Evolutionary conservation across 2,888 invertebrate species (phyloP), one percentile per base, ranked within the genome.

Genomic region (Biston betularia): DNA sequence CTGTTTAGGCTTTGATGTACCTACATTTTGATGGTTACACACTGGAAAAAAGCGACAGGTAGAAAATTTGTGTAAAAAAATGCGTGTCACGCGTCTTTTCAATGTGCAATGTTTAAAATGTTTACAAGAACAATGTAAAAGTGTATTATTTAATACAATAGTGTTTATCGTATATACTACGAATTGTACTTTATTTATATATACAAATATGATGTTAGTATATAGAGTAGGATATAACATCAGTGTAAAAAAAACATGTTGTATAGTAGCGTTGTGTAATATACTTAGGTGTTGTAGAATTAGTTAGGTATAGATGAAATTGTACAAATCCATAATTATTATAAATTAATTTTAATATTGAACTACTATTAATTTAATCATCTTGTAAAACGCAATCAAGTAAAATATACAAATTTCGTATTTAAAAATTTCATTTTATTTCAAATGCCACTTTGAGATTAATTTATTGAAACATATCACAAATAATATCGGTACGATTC

Each of bases 321-420:
- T 93, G 93, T 93, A 93, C 93, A 93, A 92, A 92, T 87, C 90
- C 92, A 90, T 92, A 89, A 89, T 90, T 87, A 88, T 83, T 83
- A 82, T 69, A 82, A 86, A 88, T 86, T 90, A 91, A 90, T 88
- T 90, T 92, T 89, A 87, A 82, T 87, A 89, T 84, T 88, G 81
- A 89, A 88, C 82, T 89, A 86, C 89, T 89, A 86, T 90, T 90
- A 90, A 92, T 88, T 92, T 91, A 92, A 91, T 92, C 91, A 88
- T 89, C 90, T 88, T 93, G 89, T 93, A 93, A 93, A 93, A 93
- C 90, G 90, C 92, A 89, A 92, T 91, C 89, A 90, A 92, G 85
- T 92, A 89, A 92, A 92, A 90, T 93, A 93, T 92, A 93, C 92
- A 93, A 91, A 88, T 88, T 93, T 93, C 89, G 84, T 93, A 89